Evolutionary conservation across 2,797 vertebrate species (phyloP).

Genomic region (Acipenser transmontanus): DNA sequence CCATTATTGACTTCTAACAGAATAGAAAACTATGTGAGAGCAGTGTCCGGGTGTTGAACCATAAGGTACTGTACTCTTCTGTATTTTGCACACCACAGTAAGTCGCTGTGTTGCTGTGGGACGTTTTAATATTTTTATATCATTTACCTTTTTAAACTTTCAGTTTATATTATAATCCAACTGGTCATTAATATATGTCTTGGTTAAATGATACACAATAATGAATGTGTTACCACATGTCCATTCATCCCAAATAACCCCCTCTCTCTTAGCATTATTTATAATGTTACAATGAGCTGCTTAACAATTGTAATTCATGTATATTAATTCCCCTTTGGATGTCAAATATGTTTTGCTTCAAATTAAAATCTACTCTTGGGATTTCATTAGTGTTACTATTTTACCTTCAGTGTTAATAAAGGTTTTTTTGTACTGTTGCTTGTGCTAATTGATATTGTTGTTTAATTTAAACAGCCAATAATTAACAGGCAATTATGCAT

Average conservation of each 20-base stretch:
- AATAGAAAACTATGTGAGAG: too few species aligned
- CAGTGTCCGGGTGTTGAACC: too few species aligned
- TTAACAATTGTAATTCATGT: slow-evolving; percentile 65
- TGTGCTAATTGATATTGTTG: slow-evolving; percentile 71
- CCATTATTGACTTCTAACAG: too few species aligned
- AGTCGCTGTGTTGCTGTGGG: too few species aligned
- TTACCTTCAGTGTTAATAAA: slow-evolving; percentile 64
- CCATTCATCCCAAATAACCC: slow-evolving; percentile 38
- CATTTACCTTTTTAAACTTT: too few species aligned
- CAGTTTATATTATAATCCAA: too few species aligned
- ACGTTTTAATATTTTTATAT: too few species aligned
- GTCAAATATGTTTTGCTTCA: slow-evolving; percentile 61
- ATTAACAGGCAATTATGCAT: slow-evolving; percentile 70
- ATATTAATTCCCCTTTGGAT: slow-evolving; percentile 67
- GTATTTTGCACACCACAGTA: too few species aligned
- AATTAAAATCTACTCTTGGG: slow-evolving; percentile 65
- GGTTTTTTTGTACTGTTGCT: slow-evolving; percentile 57
- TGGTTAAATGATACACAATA: slow-evolving; percentile 20
- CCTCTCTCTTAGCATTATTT: slow-evolving; percentile 52
- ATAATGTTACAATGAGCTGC: slow-evolving; percentile 56
- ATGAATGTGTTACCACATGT: slow-evolving; percentile 19
- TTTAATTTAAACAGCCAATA: slow-evolving; percentile 65
- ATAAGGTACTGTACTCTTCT: too few species aligned
- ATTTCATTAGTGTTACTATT: slow-evolving; percentile 64
- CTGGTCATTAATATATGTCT: slow-evolving; percentile 15